phyloP scores from a whole-genome alignment of 2,113 vertebrate genomes.

The Nyctibius bracteatus region DNA sequence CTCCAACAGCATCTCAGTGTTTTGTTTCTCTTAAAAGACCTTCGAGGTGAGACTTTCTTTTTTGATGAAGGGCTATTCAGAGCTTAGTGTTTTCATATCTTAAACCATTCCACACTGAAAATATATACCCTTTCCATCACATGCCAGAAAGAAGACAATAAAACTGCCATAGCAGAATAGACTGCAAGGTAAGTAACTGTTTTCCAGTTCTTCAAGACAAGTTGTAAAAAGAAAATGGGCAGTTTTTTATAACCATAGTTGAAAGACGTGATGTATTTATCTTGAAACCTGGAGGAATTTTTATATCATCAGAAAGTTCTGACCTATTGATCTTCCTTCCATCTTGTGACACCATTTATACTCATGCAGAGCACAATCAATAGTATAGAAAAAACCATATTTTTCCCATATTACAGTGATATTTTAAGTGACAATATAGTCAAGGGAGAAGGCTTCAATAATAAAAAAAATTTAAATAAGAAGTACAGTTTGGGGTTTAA shows the following conservation, averaged over 20 bases:
- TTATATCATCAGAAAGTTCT: constrained; percentile 41
- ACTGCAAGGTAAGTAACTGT: constrained; percentile 43
- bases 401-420: background rate
- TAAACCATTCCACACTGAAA: constrained; percentile 12
- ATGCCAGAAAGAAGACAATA: constrained; percentile 27
- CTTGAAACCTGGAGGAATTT: constrained; percentile 39
- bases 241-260: constrained; percentile 4
- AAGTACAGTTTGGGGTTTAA: constrained; percentile 25
- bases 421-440: constrained; percentile 6
- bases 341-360: constrained; percentile 38
- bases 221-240: constrained; percentile 32
- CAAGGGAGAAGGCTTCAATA: background rate
- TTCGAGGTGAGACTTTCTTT: background rate
- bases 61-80: constrained; percentile 9
- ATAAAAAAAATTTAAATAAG: background rate
- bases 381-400: constrained; percentile 24
- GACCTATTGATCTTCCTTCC: constrained; percentile 52
- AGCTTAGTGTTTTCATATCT: constrained; percentile 17
- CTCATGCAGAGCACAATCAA: constrained; percentile 30
- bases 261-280: constrained; percentile 49
- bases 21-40: constrained; percentile 20
- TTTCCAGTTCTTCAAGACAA: constrained; percentile 39
- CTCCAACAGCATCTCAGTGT: background rate
- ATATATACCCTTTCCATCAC: constrained; percentile 25
- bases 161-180: constrained; percentile 44